Evolutionary conservation across 2,113 vertebrate genomes (phyloP).

Genomic region (Rhynchomys soricoides): DNA sequence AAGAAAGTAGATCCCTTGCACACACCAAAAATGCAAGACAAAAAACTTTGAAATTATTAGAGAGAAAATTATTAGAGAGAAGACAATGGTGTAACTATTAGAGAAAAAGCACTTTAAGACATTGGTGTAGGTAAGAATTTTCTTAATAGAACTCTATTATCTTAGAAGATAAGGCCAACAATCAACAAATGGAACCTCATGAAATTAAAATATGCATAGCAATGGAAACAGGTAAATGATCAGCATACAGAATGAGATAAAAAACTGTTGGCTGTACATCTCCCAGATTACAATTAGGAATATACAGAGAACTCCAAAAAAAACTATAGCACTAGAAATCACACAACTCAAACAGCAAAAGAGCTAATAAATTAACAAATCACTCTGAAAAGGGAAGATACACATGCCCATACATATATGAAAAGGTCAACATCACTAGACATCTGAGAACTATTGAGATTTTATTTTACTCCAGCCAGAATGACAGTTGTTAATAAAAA

Average conservation of each 20-base stretch:
- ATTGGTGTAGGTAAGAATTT: background rate
- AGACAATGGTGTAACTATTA: background rate
- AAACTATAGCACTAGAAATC: background rate
- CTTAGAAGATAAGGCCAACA: background rate
- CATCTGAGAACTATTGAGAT: background rate
- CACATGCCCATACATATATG: background rate
- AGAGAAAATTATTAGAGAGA: background rate
- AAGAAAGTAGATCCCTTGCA: background rate
- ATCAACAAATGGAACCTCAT: background rate
- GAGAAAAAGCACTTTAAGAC: background rate
- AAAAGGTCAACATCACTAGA: background rate
- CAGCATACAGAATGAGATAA: background rate
- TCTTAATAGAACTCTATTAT: too few relatives aligned
- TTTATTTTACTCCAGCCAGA: background rate
- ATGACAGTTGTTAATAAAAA: background rate
- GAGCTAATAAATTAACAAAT: background rate
- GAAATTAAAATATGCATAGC: background rate
- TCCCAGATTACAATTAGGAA: background rate
- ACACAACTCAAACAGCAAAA: background rate
- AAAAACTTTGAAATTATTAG: background rate
- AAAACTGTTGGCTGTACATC: background rate
- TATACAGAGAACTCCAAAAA: background rate
- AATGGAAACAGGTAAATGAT: background rate
- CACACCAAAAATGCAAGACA: background rate
- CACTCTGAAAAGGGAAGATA: background rate